Percentiles rank a stretch among this genome's conserved stretches.
Evolutionary conservation across 2,797 vertebrate species (phyloP).

Genomic region (Leptoclinus maculatus): DNA sequence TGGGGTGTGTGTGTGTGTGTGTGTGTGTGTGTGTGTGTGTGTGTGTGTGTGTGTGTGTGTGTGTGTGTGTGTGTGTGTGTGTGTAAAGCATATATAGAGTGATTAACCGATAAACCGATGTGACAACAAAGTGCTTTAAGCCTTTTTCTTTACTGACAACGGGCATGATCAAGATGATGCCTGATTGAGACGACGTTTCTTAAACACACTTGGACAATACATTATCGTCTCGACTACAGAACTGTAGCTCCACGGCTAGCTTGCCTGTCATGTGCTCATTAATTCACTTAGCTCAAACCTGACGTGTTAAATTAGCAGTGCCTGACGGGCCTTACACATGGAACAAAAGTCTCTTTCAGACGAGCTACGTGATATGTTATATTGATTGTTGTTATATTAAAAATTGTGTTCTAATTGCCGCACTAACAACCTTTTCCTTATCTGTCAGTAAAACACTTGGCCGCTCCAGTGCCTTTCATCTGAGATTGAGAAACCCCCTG

Average conservation of each 20-base stretch:
- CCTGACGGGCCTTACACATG: background rate
- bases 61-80: background rate
- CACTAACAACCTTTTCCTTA: background rate
- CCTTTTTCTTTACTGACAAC: background rate
- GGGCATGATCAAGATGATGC: background rate
- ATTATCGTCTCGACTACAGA: background rate
- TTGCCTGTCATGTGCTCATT: background rate
- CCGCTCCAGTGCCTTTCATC: conserved; percentile 1
- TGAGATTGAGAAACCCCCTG: conserved; percentile 12
- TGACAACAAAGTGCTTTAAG: background rate
- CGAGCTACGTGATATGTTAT: background rate
- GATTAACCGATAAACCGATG: background rate
- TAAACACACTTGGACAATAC: background rate
- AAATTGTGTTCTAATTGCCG: background rate
- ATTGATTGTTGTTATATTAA: background rate
- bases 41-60: too few species aligned
- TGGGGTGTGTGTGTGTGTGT: too few species aligned
- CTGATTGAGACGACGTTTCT: background rate
- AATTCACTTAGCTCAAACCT: background rate
- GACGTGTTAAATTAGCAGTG: background rate
- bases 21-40: too few species aligned
- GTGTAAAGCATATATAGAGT: background rate
- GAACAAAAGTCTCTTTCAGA: conserved; percentile 28
- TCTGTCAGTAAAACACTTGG: background rate
- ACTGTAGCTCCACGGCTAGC: background rate